These are phyloP conservation scores for Apus apus DNA, from an alignment of 2,113 vertebrate species.

Conservation along the genomic window DNA sequence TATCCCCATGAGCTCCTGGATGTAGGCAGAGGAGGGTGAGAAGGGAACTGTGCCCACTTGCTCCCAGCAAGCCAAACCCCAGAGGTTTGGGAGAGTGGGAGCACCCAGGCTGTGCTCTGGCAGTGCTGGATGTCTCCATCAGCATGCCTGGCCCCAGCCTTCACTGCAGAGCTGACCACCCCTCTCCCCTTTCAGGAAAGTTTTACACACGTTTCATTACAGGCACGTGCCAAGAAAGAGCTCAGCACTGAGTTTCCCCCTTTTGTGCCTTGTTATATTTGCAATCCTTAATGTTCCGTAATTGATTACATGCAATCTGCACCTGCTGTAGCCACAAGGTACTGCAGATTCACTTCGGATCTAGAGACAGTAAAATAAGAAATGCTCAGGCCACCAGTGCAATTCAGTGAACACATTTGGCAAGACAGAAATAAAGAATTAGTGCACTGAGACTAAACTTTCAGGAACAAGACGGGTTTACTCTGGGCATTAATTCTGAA, in stretches of 20 bases:
- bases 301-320: background rate
- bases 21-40: accelerated
- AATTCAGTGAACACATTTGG: background rate
- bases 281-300: background rate
- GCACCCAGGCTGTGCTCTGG: background rate
- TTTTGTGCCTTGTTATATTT: background rate
- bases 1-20: background rate
- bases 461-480: conserved; percentile 15
- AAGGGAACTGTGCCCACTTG: background rate
- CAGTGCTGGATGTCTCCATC: accelerated
- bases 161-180: background rate
- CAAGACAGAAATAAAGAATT: conserved; percentile 2
- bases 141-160: background rate
- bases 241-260: background rate
- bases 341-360: background rate
- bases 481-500: conserved; percentile 25
- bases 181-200: background rate
- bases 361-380: background rate
- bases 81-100: background rate
- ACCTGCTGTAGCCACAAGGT: background rate
- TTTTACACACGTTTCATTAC: background rate
- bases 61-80: background rate
- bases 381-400: background rate
- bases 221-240: background rate
- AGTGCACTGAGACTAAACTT: conserved; percentile 7